Conservation (phyloP, 2,797 vertebrate species). For the Anguilla pacifica region DNA sequence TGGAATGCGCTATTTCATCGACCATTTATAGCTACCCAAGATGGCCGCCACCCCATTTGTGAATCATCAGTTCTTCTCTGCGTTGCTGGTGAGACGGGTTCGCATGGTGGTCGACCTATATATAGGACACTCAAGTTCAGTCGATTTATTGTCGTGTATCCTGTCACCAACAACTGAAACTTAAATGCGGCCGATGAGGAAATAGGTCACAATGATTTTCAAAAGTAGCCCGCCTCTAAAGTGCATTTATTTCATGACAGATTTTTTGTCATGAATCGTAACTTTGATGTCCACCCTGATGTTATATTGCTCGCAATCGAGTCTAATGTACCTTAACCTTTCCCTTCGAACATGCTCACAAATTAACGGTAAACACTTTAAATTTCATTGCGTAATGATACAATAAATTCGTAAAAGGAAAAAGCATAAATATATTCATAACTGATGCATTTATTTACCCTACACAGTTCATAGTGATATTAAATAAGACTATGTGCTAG, state of each 20-base stretch:
- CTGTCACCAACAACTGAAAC: background rate
- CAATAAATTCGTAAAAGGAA: too few relatives aligned
- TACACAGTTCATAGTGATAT: too few relatives aligned
- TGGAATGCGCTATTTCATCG: constrained; percentile 37
- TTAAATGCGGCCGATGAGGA: background rate
- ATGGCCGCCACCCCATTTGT: constrained; percentile 44
- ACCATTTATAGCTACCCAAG: constrained; percentile 44
- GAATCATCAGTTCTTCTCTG: background rate
- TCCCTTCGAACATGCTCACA: background rate
- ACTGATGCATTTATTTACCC: too few relatives aligned
- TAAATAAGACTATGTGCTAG: too few relatives aligned
- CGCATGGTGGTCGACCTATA: background rate
- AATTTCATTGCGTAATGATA: too few relatives aligned
- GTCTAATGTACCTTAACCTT: background rate
- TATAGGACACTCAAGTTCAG: background rate
- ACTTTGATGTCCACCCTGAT: background rate
- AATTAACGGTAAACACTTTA: too few relatives aligned
- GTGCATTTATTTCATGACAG: background rate
- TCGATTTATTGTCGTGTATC: background rate
- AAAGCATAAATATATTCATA: too few relatives aligned
- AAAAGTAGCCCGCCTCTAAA: background rate
- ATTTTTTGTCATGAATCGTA: background rate
- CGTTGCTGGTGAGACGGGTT: background rate
- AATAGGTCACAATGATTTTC: background rate
- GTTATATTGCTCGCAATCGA: background rate